phyloP scores from a whole-genome alignment of 2,888 invertebrate species.

The Microchrysa polita region DNA sequence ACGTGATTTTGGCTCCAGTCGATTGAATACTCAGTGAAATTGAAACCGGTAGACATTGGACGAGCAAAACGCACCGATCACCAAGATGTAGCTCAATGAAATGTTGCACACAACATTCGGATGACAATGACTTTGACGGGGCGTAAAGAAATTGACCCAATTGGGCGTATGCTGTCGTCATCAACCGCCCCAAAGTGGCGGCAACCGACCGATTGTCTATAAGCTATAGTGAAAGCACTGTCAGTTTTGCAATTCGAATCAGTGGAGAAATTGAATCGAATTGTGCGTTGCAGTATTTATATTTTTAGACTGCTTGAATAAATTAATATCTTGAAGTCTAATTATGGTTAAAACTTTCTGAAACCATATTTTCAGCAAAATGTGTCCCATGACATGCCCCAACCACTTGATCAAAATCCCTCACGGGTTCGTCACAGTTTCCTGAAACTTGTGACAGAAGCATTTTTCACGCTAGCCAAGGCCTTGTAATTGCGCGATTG shows the following conservation, averaged over 20 bases:
- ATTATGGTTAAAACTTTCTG: too few relatives aligned
- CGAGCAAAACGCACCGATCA: neutral
- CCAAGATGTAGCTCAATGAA: neutral
- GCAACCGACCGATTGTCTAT: slow-evolving; percentile 15
- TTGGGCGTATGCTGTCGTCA: slow-evolving; percentile 33
- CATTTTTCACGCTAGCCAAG: neutral
- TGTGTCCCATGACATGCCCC: neutral
- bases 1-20: slow-evolving; percentile 19
- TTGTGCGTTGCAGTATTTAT: neutral
- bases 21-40: neutral
- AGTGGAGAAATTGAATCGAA: neutral
- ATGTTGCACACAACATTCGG: neutral
- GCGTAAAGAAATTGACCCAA: slow-evolving; percentile 38
- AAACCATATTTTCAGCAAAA: neutral
- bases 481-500: slow-evolving; percentile 25
- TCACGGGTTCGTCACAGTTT: slow-evolving; percentile 16
- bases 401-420: neutral
- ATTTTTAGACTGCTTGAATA: neutral
- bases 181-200: slow-evolving; percentile 12
- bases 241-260: neutral
- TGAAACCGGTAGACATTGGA: slow-evolving; percentile 15
- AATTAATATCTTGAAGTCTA: neutral
- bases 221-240: slow-evolving; percentile 21
- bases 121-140: slow-evolving; percentile 35
- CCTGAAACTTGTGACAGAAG: neutral